Conservation (phyloP, 2,888 invertebrate genomes). For the Brenthis daphne region DNA sequence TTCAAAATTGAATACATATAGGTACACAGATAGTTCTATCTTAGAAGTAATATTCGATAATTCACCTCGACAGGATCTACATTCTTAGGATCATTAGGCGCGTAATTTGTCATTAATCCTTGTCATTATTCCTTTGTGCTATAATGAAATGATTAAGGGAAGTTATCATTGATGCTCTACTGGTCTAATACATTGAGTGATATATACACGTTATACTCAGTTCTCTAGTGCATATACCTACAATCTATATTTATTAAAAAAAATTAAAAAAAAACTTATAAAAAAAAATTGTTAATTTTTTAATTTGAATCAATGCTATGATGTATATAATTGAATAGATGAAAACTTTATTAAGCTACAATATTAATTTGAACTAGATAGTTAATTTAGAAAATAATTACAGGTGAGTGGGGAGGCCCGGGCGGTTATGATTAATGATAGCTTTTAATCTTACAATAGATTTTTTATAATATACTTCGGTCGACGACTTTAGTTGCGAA, state of each 20-base stretch:
- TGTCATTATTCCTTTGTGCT: constrained; percentile 54
- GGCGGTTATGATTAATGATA: constrained; percentile 48
- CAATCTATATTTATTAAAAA: too few species aligned
- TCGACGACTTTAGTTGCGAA: not conserved
- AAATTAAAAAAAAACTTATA: too few species aligned
- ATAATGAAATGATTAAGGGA: constrained; percentile 73
- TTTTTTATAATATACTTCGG: constrained; percentile 38
- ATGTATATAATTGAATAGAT: not conserved
- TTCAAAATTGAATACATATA: not conserved
- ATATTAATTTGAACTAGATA: constrained; percentile 13
- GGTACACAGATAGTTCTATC: not conserved
- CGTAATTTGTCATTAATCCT: constrained; percentile 69
- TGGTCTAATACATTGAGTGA: constrained; percentile 12
- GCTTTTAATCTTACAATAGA: constrained; percentile 47
- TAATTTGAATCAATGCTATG: too few species aligned
- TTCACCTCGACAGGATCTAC: constrained; percentile 55
- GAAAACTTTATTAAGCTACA: not conserved
- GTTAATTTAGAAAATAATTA: constrained; percentile 27
- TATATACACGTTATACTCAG: not conserved
- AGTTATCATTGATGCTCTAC: constrained; percentile 46
- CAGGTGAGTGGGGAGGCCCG: constrained; percentile 5
- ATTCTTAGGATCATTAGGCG: constrained; percentile 68
- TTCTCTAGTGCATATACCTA: too few species aligned
- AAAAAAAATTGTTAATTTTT: too few species aligned
- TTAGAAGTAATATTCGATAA: constrained; percentile 20